Base-by-base conservation (phyloP, 1,140 invertebrate species). In the Drosophila grimshawi region DNA sequence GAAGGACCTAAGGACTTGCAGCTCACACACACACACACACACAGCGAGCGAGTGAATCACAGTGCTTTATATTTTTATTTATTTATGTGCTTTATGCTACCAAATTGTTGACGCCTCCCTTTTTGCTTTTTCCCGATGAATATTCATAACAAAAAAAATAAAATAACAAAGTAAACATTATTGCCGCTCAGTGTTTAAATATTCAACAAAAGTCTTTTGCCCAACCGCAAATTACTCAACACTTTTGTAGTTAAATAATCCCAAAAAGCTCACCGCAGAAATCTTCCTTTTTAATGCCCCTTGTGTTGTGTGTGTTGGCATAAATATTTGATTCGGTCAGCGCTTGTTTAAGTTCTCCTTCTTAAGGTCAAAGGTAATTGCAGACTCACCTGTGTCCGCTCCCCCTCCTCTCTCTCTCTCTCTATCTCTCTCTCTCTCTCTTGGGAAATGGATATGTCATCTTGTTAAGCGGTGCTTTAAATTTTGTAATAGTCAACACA, bases 31-130 rank as follows among this genome's bases (percentile, higher is more conserved):
- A 37, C 30, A 55, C 10, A 33, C 30, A 55, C 52, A 33, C 52
- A 33, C 10, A 46, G n/a, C 0, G 30, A 6, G 29, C 2, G 29
- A 46, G n/a, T 2, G 29, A 29, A 8, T 4, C 32, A 60, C n/a
- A 33, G 39, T 51, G 78, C 57, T 76, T 73, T 83, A 74, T 89
- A 68, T 75, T 69, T 86, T 89, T 81, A 89, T 89, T 85, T 89
- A 80, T 85, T 89, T 88, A 78, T 88, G 69, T 85, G 76, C 85
- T 86, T 88, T 86, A 66, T 88, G 76, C 80, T 51, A 80, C 83
- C 83, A 71, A 86, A 72, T 81, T 86, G 81, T 86, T 86, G 82
- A 86, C 81, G 39, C 39, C 39, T 81, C 57, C 51, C 57, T 30
- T 43, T 35, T 66, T 73, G 19, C 19, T 75, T 62, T 46, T 62